These are phyloP conservation scores for Pachyrhynchus sulphureomaculatus DNA, from an alignment of 1,140 invertebrate genomes.

Conservation along the genomic window DNA sequence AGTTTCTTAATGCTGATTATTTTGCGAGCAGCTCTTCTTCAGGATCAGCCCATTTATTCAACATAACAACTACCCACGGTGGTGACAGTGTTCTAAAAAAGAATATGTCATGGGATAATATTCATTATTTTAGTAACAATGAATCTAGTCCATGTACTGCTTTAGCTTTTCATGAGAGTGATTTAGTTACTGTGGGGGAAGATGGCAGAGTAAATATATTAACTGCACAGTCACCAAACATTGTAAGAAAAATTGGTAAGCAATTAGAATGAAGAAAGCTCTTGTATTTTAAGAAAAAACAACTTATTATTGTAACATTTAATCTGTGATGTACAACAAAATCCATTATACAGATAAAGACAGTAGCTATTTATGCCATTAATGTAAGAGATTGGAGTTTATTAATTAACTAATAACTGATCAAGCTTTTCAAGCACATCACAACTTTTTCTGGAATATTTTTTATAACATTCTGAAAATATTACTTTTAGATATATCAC, in stretches of 20 bases:
- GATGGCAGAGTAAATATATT: conserved; percentile 77
- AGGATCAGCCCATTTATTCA: conserved; percentile 64
- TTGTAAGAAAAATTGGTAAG: conserved; percentile 63
- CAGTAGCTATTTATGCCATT: too few species aligned
- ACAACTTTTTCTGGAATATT: too few species aligned
- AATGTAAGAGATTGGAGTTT: too few species aligned
- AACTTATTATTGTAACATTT: too few species aligned
- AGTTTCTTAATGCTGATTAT: conserved; percentile 64
- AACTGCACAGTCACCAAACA: conserved; percentile 61
- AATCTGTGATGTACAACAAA: too few species aligned
- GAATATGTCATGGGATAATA: conserved; percentile 57
- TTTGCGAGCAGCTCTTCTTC: conserved; percentile 65
- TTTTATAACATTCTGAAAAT: too few species aligned
- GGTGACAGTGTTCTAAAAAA: conserved; percentile 52
- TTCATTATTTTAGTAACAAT: conserved; percentile 65
- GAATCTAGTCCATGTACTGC: conserved; percentile 65
- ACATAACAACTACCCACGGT: conserved; percentile 59
- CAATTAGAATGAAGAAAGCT: too few species aligned
- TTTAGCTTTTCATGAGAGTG: conserved; percentile 67
- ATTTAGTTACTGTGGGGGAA: conserved; percentile 77
- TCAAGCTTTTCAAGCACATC: too few species aligned
- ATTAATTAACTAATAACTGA: too few species aligned
- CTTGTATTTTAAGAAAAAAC: neutral
- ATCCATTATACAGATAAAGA: too few species aligned
- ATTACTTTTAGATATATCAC: too few species aligned